Base-by-base conservation (phyloP, 2,888 invertebrate genomes). In the Syrphus vitripennis region DNA sequence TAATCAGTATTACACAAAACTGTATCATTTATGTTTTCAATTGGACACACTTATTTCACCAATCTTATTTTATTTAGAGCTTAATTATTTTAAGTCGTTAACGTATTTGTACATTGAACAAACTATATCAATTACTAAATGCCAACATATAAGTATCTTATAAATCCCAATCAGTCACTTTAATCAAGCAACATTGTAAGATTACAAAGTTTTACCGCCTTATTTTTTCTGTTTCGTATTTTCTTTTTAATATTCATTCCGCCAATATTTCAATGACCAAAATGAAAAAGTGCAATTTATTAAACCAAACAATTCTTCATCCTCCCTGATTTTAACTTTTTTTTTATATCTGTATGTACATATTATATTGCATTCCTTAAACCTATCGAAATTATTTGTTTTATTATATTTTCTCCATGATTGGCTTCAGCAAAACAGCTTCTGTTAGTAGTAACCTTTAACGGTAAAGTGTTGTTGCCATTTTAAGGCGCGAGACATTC, bases 391-490 rank as follows among this genome's bases (percentile, higher is more conserved):
- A 40, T 65, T 72, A 74, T 70, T 69, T 74, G 65, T 67, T 67
- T 67, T 67, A 67, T 67, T 67, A 77, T 75, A 75, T 77, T 86
- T 86, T 86, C 82, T 82, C 86, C 82, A 86, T 86, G 72, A 77
- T 76, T 81, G 84, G 83, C 4, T 40, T 55, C 26, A 29, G 53
- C 10, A 57, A 50, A 55, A 67, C 67, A 84, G 74, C 86, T 29
- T 45, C 45, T 71, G 57, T 50, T 81, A 76, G 67, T 69, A 72
- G 63, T 76, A 76, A 74, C 84, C 86, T 82, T 86, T 86, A 86
- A 86, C 86, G 82, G 86, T 86, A 70, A 82, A 70, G 82, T 77
- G 45, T 86, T 59, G n/a, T n/a, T 69, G 57, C 86, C 86, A 86
- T 82, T 82, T 82, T 78, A 78, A 86, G 82, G 72, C 72, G 67